Percentiles rank a stretch among this genome's conserved stretches.
Evolutionary conservation across 2,113 vertebrate species (phyloP).

Genomic region (Rhinogobius similis): DNA sequence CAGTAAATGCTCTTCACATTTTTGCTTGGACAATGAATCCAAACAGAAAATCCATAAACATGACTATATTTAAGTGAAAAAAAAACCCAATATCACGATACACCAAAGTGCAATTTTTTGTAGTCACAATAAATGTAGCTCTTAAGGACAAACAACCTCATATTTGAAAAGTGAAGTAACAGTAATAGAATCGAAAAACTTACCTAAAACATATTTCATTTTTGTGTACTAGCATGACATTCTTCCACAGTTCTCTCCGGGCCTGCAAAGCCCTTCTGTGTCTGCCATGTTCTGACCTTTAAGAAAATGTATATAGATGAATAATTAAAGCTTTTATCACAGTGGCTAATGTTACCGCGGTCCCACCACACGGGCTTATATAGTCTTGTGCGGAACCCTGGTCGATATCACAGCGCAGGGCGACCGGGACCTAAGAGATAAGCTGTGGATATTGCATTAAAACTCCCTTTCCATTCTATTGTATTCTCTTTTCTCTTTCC

Average conservation of each 20-base stretch:
- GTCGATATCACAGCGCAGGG: conserved; percentile 14
- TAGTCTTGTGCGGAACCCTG: conserved; percentile 14
- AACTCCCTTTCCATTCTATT: conserved; percentile 33
- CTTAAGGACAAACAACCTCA: neutral
- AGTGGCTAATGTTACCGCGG: conserved; percentile 9
- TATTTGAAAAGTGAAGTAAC: neutral
- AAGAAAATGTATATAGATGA: conserved; percentile 6
- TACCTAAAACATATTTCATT: neutral
- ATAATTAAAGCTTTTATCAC: conserved; percentile 7
- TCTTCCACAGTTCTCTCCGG: neutral
- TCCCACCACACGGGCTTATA: conserved; percentile 3
- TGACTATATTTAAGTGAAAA: no score
- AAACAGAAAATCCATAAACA: no score
- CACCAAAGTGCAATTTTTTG: no score
- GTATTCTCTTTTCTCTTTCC: conserved; percentile 19
- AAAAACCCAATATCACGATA: no score
- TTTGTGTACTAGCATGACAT: conserved; percentile 67
- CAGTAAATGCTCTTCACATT: no score
- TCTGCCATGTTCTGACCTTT: conserved; percentile 10
- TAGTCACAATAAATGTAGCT: neutral
- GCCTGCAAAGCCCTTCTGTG: neutral
- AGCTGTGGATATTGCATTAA: conserved; percentile 16
- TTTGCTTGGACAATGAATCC: neutral
- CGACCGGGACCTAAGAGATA: conserved; percentile 20
- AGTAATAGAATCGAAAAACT: neutral